Evolutionary conservation across 2,113 vertebrate genomes (phyloP).

Genomic region (Chinchilla lanigera): DNA sequence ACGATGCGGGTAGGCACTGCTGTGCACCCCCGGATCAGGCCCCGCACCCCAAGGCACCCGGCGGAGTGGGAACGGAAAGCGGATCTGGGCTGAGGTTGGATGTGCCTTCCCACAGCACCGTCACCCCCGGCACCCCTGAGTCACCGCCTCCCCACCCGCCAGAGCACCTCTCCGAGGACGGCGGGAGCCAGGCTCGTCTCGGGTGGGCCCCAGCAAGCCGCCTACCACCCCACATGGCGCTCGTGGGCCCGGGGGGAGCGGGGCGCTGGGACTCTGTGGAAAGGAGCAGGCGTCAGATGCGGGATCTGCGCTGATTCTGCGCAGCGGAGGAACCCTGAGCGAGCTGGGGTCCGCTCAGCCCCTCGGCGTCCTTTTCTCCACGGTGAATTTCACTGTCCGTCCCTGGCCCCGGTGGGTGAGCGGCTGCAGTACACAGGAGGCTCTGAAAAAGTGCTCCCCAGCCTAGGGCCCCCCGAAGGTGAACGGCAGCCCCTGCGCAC

Average conservation of each 20-base stretch:
- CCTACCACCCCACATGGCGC: not conserved
- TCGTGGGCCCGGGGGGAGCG: not conserved
- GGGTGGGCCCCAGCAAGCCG: not conserved
- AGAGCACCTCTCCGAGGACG: not conserved
- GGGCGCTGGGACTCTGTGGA: not conserved
- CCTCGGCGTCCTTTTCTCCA: not conserved
- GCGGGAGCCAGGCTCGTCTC: not conserved
- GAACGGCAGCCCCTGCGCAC: accelerated
- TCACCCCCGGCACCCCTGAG: conserved; percentile 64
- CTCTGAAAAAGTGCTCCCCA: not conserved
- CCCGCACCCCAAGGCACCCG: not conserved
- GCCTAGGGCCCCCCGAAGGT: not conserved
- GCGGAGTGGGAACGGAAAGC: not conserved
- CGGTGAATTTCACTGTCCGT: accelerated
- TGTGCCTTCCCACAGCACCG: conserved; percentile 30
- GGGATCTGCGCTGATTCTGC: not conserved
- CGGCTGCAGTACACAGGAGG: accelerated
- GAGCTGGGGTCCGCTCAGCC: not conserved
- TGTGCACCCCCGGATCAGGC: not conserved
- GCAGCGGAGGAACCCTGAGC: not conserved
- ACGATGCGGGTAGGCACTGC: not conserved
- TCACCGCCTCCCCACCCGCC: conserved; percentile 64
- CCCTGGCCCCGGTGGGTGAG: accelerated
- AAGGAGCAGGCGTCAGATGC: not conserved
- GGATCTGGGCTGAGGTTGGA: not conserved